Conservation (phyloP, 2,113 vertebrate genomes). For the Pomatorhinus ruficollis region DNA sequence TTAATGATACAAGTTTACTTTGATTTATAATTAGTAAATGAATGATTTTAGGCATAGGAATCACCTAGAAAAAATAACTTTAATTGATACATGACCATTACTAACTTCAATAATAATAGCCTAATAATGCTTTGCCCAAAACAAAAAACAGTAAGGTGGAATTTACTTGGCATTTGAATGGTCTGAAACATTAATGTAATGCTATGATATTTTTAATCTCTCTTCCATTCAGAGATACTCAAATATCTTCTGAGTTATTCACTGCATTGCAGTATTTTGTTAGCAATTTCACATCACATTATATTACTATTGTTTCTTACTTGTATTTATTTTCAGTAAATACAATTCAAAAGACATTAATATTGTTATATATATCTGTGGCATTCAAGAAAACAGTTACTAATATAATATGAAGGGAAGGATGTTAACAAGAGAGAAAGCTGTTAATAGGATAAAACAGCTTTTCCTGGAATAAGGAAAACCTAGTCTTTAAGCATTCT, state of each 20-base stretch:
- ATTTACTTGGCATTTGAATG: neutral
- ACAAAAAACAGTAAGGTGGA: neutral
- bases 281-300: slow-evolving; percentile 50
- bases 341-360: slow-evolving; percentile 72
- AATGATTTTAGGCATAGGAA: neutral
- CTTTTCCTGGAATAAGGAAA: slow-evolving; percentile 11
- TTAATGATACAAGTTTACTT: neutral
- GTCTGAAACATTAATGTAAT: neutral
- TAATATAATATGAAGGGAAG: slow-evolving; percentile 67
- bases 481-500: slow-evolving; percentile 2
- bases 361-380: slow-evolving; percentile 69
- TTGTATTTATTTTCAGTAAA: slow-evolving; percentile 67
- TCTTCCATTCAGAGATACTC: neutral
- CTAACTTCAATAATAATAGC: neutral
- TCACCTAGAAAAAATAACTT: neutral
- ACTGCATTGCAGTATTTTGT: slow-evolving; percentile 35
- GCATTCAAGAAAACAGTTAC: slow-evolving; percentile 67
- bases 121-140: neutral
- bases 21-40: neutral
- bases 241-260: neutral
- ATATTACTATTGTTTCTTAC: slow-evolving; percentile 42
- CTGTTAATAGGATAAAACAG: slow-evolving; percentile 24
- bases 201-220: neutral
- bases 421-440: slow-evolving; percentile 54
- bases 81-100: neutral